These are phyloP conservation scores for Notarius lentiginosus DNA, from an alignment of 2,113 vertebrate genomes.

Conservation along the genomic window DNA sequence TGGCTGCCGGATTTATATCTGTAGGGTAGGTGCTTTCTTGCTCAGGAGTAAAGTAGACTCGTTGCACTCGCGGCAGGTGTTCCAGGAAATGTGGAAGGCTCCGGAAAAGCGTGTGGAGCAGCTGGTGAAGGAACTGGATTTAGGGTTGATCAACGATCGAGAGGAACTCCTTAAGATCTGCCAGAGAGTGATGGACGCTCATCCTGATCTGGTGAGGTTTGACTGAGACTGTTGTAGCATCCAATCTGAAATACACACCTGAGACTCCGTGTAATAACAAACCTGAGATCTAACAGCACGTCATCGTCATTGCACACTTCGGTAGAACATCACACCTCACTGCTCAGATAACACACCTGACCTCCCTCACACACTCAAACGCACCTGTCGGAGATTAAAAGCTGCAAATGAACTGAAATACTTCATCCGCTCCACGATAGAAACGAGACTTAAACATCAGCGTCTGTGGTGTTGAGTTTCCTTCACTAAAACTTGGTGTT, in stretches of 20 bases:
- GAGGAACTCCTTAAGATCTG: conserved; percentile 81
- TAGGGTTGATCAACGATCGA: conserved; percentile 78
- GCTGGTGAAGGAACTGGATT: conserved; percentile 81
- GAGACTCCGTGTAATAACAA: background rate
- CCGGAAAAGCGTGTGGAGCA: conserved; percentile 75
- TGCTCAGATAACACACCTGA: background rate
- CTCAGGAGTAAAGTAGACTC: background rate
- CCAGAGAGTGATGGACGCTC: conserved; percentile 76
- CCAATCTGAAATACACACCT: background rate
- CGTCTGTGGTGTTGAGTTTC: no score
- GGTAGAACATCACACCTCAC: background rate
- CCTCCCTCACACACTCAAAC: background rate
- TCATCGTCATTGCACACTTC: background rate
- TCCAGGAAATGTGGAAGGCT: conserved; percentile 81
- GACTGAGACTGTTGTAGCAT: no score
- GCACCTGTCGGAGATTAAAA: background rate
- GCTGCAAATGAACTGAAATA: background rate
- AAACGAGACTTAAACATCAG: background rate
- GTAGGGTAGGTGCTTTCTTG: background rate
- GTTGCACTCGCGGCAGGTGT: conserved; percentile 62
- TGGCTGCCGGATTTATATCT: background rate
- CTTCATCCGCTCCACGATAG: background rate
- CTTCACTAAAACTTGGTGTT: background rate
- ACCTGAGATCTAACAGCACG: background rate
- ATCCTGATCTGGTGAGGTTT: conserved; percentile 79